A percentile compares a stretch with the other conserved stretches of the same genome.
phyloP scores from a whole-genome alignment of 2,797 vertebrate species.

The Threskiornis aethiopicus region DNA sequence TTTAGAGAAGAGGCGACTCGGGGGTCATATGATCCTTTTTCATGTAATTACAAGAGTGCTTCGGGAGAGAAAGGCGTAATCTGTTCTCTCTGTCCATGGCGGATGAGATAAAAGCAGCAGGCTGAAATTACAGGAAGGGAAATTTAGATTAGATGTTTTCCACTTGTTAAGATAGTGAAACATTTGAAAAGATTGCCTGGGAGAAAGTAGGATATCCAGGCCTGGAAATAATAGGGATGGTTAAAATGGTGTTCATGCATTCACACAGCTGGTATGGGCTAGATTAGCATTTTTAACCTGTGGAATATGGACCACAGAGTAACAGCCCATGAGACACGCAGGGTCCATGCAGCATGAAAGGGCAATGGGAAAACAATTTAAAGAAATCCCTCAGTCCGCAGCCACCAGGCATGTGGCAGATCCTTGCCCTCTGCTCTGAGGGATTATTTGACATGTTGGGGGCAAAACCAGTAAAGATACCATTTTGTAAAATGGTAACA shows the following conservation, averaged over 20 bases:
- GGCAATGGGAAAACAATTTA: neutral
- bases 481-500: neutral
- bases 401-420: neutral
- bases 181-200: neutral
- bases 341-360: neutral
- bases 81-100: neutral
- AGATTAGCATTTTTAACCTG: neutral
- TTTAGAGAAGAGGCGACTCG: neutral
- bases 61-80: neutral
- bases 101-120: neutral
- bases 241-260: neutral
- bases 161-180: neutral
- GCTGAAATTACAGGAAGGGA: conserved; percentile 27
- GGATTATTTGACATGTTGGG: neutral
- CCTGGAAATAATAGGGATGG: neutral
- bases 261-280: neutral
- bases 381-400: neutral
- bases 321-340: neutral
- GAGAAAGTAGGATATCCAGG: neutral
- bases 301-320: neutral
- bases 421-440: neutral
- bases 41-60: conserved; percentile 15
- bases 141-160: conserved; percentile 10
- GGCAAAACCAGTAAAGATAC: neutral
- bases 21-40: neutral